phyloP scores from a whole-genome alignment of 2,113 vertebrate species.

The Podocnemis expansa region DNA sequence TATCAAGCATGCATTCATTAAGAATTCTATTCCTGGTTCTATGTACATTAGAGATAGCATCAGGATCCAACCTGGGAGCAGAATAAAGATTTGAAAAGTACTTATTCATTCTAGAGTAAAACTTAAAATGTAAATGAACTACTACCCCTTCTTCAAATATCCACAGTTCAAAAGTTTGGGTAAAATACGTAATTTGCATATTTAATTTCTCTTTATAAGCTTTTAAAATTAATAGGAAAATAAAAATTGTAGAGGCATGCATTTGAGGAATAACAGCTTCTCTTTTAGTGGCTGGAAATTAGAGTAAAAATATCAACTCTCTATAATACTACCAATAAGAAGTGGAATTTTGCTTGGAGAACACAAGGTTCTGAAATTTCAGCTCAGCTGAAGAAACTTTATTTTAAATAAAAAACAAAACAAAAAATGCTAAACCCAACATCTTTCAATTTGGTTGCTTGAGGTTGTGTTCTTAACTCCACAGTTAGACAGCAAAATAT shows the following conservation, averaged over 20 bases:
- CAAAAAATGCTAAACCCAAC: not conserved
- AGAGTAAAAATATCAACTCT: constrained; percentile 1
- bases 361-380: not conserved
- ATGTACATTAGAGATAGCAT: not conserved
- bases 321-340: constrained; percentile 25
- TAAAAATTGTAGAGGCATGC: constrained; percentile 2
- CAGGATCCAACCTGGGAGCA: not conserved
- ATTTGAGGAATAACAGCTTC: constrained; percentile 26
- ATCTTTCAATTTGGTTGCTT: not conserved
- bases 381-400: not conserved
- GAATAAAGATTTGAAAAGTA: not conserved
- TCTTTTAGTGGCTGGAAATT: constrained; percentile 8
- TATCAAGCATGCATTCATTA: not conserved
- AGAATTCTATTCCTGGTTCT: not conserved
- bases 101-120: not conserved
- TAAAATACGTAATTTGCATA: not conserved
- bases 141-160: not conserved
- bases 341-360: not conserved
- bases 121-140: not conserved
- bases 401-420: not conserved
- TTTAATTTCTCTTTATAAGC: not conserved
- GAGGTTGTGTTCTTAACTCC: not conserved
- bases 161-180: not conserved
- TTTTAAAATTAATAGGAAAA: constrained; percentile 10
- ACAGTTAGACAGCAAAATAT: not conserved